Evolutionary conservation across 1,140 invertebrate species (phyloP).

Genomic region (Platorchestia sp.): DNA sequence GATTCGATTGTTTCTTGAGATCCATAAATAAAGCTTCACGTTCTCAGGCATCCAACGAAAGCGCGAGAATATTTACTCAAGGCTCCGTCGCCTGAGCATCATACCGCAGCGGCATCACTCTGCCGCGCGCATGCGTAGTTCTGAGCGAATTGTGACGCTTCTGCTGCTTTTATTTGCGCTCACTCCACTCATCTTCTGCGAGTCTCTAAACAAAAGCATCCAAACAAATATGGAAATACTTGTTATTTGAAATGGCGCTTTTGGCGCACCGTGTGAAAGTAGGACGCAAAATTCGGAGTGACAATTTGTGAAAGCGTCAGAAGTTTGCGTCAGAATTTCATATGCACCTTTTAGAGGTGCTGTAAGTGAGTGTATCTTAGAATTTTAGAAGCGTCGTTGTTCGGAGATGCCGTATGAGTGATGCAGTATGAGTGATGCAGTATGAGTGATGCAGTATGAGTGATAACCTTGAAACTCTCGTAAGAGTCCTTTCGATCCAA

Average conservation of each 20-base stretch:
- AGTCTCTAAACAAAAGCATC: neutral
- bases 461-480: too few relatives aligned
- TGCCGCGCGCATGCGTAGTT: too few relatives aligned
- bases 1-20: conserved; percentile 32
- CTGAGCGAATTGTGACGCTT: neutral
- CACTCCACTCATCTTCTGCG: neutral
- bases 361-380: too few relatives aligned
- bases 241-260: neutral
- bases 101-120: neutral
- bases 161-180: neutral
- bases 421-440: too few relatives aligned
- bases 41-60: neutral
- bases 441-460: too few relatives aligned
- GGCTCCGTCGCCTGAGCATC: neutral
- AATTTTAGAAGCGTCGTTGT: too few relatives aligned
- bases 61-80: neutral
- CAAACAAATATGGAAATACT: neutral
- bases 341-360: neutral
- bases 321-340: neutral
- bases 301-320: neutral
- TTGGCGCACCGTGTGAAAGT: neutral
- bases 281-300: neutral
- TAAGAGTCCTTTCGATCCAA: neutral
- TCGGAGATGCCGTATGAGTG: too few relatives aligned
- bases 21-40: neutral